phyloP scores from a whole-genome alignment of 2,113 vertebrate species.

The Leiothrix lutea region DNA sequence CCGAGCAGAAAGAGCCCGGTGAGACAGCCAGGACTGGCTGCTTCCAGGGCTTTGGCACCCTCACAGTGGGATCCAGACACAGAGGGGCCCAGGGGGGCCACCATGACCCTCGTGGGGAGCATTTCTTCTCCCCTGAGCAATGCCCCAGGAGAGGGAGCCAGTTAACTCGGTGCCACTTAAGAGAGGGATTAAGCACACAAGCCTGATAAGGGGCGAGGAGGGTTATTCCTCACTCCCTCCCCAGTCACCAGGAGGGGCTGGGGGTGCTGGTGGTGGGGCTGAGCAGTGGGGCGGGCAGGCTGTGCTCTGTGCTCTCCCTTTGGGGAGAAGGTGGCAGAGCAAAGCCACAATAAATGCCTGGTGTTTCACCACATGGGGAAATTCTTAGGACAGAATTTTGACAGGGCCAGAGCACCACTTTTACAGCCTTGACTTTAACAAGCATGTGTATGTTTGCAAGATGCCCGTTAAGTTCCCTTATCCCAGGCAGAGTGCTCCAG shows the following conservation, averaged over 20 bases:
- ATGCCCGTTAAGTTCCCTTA: not conserved
- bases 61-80: not conserved
- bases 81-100: rapidly evolving
- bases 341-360: not conserved
- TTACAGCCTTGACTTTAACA: not conserved
- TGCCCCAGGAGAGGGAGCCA: not conserved
- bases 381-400: not conserved
- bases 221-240: not conserved
- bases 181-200: not conserved
- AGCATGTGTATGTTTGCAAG: not conserved
- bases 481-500: not conserved
- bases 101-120: rapidly evolving
- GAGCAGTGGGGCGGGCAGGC: not conserved
- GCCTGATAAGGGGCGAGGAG: not conserved
- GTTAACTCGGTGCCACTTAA: not conserved
- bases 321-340: not conserved
- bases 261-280: rapidly evolving
- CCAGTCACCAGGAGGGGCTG: not conserved
- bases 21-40: not conserved
- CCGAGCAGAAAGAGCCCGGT: rapidly evolving
- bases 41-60: not conserved
- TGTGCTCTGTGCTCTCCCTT: rapidly evolving
- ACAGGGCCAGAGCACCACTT: not conserved
- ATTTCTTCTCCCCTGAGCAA: not conserved
- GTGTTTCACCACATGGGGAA: not conserved